Percentiles rank a stretch among this genome's conserved stretches.
phyloP scores from a whole-genome alignment of 1,140 invertebrate species.

The Atta texana region DNA sequence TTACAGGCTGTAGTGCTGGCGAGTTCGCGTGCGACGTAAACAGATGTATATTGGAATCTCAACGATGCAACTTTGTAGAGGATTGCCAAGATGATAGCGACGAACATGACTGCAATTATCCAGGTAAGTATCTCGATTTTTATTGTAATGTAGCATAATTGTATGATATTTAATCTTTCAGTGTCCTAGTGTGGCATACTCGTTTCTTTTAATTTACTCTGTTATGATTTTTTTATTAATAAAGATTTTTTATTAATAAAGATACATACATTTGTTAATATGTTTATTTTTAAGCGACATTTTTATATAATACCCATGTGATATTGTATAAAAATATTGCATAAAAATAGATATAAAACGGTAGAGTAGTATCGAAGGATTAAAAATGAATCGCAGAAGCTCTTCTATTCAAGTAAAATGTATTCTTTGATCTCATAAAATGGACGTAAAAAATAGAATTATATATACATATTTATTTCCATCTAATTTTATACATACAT shows the following conservation, averaged over 20 bases:
- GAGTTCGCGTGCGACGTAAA: slow-evolving; percentile 84
- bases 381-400: not conserved
- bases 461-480: not conserved
- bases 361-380: too few relatives aligned
- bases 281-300: too few relatives aligned
- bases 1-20: slow-evolving; percentile 81
- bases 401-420: not conserved
- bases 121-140: slow-evolving; percentile 83
- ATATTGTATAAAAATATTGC: too few relatives aligned
- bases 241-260: too few relatives aligned
- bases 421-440: not conserved
- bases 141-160: not conserved
- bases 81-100: slow-evolving; percentile 89
- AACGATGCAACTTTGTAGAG: slow-evolving; percentile 87
- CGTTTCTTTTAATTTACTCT: too few relatives aligned
- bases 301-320: too few relatives aligned
- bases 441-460: not conserved
- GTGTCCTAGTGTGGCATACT: too few relatives aligned
- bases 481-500: not conserved
- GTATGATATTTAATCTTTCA: not conserved
- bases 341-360: too few relatives aligned
- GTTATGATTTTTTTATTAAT: too few relatives aligned
- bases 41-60: slow-evolving; percentile 82
- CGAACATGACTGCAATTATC: slow-evolving; percentile 86
- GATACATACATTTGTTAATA: too few relatives aligned